Evolutionary conservation across 2,113 vertebrate genomes (phyloP).

Genomic region (Saguinus midas): DNA sequence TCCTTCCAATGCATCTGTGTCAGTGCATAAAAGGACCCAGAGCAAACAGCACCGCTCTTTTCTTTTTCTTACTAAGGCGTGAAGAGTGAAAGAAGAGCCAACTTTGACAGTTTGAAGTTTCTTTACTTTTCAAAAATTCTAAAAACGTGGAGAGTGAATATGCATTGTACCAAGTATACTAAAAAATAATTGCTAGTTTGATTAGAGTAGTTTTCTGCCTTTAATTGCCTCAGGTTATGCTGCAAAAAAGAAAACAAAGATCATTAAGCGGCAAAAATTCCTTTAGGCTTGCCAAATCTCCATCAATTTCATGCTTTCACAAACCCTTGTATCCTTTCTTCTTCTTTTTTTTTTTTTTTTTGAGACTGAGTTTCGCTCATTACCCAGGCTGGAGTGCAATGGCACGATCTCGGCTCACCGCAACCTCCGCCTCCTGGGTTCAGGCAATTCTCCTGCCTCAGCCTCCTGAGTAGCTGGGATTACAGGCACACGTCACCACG

Average conservation of each 20-base stretch:
- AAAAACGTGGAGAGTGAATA: not conserved
- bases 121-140: constrained; percentile 1
- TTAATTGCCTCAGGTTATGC: constrained; percentile 39
- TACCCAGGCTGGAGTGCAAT: too few relatives aligned
- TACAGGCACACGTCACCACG: too few relatives aligned
- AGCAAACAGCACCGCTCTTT: not conserved
- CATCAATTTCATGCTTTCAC: not conserved
- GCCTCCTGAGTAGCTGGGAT: too few relatives aligned
- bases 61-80: not conserved
- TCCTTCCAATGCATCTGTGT: not conserved
- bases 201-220: constrained; percentile 29
- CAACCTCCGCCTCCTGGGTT: too few relatives aligned
- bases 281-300: not conserved
- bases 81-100: not conserved
- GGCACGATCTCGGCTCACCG: too few relatives aligned
- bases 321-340: not conserved
- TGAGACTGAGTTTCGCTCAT: too few relatives aligned
- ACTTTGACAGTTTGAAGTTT: not conserved
- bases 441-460: too few relatives aligned
- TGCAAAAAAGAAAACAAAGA: constrained; percentile 43
- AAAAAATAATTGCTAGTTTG: constrained; percentile 41
- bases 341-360: too few relatives aligned
- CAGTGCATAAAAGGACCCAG: not conserved
- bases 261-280: constrained; percentile 24
- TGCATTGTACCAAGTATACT: not conserved